Evolutionary conservation across 2,113 vertebrate genomes (phyloP), one percentile per base, ranked within the genome.

Genomic region (Todiramphus saurophagus): DNA sequence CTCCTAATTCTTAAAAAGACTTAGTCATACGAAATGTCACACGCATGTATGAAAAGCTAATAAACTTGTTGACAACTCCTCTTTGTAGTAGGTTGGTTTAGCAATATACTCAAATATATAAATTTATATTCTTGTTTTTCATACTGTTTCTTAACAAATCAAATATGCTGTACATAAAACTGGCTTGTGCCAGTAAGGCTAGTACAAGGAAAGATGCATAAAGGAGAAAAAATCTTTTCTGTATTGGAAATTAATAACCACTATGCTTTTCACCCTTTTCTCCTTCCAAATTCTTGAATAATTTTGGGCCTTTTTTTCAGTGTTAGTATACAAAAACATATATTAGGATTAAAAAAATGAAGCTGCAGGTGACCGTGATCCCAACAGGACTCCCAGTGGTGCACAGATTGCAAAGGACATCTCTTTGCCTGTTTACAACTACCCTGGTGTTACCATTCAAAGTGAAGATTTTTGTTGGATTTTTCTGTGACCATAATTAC

Each of bases 241-340:
- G 1, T 5, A 2, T 24, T 75, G 33, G 53, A 78, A 53, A 62
- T 16, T 0, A 28, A 18, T 39, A 80, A 30, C 2, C 5, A 25
- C 13, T 72, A 81, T 15, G 9, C 27, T 53, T 2, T 90, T 80
- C 37, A 44, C 2, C 0, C 2, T 21, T 7, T 11, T 69, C 10
- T 67, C 5, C 11, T 21, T 82, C 9, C 20, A 62, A 44, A 35
- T 66, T 77, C 9, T 27, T 72, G 31, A 58, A 23, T 51, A 20
- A 31, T 87, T 78, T 93, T 33, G 24, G 16, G n/a, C 2, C 33
- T 62, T 83, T 55, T 55, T 85, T 70, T 68, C 16, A 10, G 3
- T 70, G 27, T 21, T 68, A 16, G 10, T 89, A 66, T 31, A 20
- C 16, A 84, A 50, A 79, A 76, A 19, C 4, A 3, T 21, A 0